Evolutionary conservation across 92 coral and sea anemone species (phyloP).

Genomic region (Palythoa caribaeorum): DNA sequence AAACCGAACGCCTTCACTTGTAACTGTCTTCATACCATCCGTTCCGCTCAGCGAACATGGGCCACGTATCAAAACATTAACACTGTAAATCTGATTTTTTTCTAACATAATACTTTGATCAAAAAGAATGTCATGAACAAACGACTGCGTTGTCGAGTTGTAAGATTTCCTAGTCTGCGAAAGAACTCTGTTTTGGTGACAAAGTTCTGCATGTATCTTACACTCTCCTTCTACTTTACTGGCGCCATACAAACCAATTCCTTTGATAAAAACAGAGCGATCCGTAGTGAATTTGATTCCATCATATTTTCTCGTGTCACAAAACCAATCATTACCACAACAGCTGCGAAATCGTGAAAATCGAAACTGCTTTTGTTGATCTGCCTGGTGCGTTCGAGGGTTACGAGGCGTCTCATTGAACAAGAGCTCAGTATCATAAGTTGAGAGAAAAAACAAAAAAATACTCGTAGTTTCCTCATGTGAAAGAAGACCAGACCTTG

Average conservation of each 20-base stretch:
- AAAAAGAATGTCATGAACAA: conserved; percentile 77
- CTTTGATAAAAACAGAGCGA: conserved; percentile 70
- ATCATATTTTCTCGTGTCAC: conserved; percentile 87
- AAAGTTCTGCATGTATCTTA: conserved; percentile 64
- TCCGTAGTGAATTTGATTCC: conserved; percentile 81
- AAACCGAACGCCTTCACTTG: conserved; percentile 70
- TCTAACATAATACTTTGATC: conserved; percentile 69
- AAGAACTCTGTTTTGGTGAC: conserved; percentile 68
- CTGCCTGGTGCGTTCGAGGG: conserved; percentile 54
- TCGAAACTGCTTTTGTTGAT: conserved; percentile 56
- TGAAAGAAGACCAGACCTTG: conserved; percentile 71
- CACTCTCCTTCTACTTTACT: conserved; percentile 83
- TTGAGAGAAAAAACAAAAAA: conserved; percentile 76
- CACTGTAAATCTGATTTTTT: conserved; percentile 74
- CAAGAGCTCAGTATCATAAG: conserved; percentile 71
- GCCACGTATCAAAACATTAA: conserved; percentile 72
- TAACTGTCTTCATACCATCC: conserved; percentile 71
- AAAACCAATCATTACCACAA: conserved; percentile 92
- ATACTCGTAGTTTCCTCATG: background rate
- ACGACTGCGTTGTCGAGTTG: conserved; percentile 66
- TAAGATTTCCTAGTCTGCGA: conserved; percentile 72
- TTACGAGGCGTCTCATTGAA: conserved; percentile 76
- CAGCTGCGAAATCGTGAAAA: conserved; percentile 84
- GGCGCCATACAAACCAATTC: conserved; percentile 85
- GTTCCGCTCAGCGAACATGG: conserved; percentile 89